A percentile compares a stretch with the other conserved stretches of the same genome.
Evolutionary conservation across 2,113 vertebrate species (phyloP).

Genomic region (Leptobrachium ailaonicum): DNA sequence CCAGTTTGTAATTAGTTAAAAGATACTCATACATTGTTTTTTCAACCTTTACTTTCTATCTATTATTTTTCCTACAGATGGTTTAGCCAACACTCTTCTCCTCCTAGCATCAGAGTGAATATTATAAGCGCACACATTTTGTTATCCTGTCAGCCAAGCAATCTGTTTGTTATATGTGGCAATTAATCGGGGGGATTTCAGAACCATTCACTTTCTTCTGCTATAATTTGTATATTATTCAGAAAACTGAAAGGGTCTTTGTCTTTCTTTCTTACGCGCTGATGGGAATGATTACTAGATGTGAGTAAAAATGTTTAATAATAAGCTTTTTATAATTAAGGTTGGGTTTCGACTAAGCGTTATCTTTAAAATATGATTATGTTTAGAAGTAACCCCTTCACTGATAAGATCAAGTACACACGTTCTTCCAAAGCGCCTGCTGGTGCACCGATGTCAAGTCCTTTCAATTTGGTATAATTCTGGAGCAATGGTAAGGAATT

Average conservation of each 20-base stretch:
- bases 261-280: background rate
- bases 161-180: slow-evolving; percentile 12
- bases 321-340: too few species aligned
- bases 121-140: background rate
- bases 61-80: slow-evolving; percentile 16
- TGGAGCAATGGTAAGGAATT: too few species aligned
- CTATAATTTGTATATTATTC: slow-evolving; percentile 9
- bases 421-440: too few species aligned
- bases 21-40: background rate
- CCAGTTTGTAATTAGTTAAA: too few species aligned
- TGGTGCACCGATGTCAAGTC: too few species aligned
- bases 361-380: too few species aligned
- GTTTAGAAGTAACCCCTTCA: too few species aligned
- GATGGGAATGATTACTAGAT: too few species aligned
- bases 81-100: background rate
- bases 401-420: too few species aligned
- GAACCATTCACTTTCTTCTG: background rate
- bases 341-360: too few species aligned
- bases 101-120: background rate
- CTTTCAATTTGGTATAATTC: too few species aligned
- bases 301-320: too few species aligned
- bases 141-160: slow-evolving; percentile 12
- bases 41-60: background rate
- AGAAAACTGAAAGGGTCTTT: background rate
- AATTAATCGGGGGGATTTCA: slow-evolving; percentile 13